Conservation (phyloP, 2,113 vertebrate species). For the Alectura lathami region DNA sequence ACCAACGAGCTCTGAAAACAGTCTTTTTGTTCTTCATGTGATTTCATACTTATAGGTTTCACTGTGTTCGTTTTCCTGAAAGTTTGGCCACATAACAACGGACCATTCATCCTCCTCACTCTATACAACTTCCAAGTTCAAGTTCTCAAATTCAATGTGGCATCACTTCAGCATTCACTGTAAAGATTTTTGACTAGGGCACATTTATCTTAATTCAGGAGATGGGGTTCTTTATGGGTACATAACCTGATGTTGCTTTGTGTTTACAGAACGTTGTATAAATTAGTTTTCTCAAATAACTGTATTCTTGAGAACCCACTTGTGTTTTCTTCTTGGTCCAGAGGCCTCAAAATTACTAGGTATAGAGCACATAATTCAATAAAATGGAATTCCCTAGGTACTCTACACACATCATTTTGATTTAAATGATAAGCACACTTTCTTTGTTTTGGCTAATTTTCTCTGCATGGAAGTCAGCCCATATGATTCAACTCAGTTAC, state of each 20-base stretch:
- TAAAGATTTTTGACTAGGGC: slow-evolving; percentile 29
- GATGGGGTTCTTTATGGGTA: background rate
- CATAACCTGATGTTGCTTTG: background rate
- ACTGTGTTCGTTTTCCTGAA: background rate
- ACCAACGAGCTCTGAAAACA: background rate
- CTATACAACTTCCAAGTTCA: background rate
- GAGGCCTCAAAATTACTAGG: slow-evolving; percentile 19
- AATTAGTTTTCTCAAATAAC: slow-evolving; percentile 40
- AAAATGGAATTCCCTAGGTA: background rate
- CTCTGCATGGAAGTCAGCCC: background rate
- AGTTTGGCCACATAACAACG: background rate
- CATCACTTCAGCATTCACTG: background rate
- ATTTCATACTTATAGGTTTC: background rate
- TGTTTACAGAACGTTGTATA: background rate
- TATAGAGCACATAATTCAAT: background rate
- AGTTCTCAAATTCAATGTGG: background rate
- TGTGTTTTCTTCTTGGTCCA: background rate
- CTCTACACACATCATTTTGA: background rate
- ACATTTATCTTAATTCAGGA: background rate
- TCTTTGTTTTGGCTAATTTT: slow-evolving; percentile 4
- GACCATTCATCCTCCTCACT: background rate
- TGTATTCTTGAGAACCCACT: background rate
- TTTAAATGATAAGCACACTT: background rate
- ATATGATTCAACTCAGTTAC: background rate
- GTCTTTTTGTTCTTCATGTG: background rate